Conservation (phyloP, 1,140 invertebrate genomes). For the Drosophila tristis region DNA sequence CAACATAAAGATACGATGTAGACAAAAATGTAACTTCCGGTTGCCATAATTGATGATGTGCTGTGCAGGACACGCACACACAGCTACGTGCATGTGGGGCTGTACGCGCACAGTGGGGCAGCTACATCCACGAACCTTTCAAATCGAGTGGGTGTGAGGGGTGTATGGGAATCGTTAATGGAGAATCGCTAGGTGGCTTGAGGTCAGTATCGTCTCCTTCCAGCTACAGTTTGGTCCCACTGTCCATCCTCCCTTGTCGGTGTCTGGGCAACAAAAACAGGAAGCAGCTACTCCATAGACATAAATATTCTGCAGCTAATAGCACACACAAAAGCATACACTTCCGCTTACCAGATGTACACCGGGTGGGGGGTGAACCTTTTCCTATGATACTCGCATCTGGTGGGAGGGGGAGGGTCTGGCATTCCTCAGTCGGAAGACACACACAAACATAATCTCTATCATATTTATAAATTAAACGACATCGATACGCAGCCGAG, state of each 20-base stretch:
- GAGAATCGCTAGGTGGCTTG: not conserved
- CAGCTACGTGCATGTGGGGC: conserved; percentile 21
- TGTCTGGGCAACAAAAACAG: conserved; percentile 33
- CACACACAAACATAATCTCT: conserved; percentile 59
- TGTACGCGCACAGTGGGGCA: conserved; percentile 4
- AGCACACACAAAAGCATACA: conserved; percentile 65
- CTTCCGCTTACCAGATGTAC: conserved; percentile 66
- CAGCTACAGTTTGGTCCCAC: conserved; percentile 20
- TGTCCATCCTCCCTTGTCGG: conserved; percentile 2
- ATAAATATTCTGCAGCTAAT: conserved; percentile 72
- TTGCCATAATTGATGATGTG: conserved; percentile 77
- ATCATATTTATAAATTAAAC: conserved; percentile 79
- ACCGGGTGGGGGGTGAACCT: conserved; percentile 4
- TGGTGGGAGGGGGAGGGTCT: not conserved
- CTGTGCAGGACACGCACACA: conserved; percentile 25
- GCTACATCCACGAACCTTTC: too few relatives aligned
- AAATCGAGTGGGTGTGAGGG: too few relatives aligned
- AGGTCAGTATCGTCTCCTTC: not conserved
- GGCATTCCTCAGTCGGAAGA: conserved; percentile 12
- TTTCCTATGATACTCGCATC: too few relatives aligned
- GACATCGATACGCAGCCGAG: conserved; percentile 62
- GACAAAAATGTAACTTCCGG: conserved; percentile 72
- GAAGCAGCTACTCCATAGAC: conserved; percentile 54
- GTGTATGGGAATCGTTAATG: not conserved
- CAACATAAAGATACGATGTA: conserved; percentile 62